phyloP scores from a whole-genome alignment of 2,113 vertebrate genomes.

The Ascaphus truei region DNA sequence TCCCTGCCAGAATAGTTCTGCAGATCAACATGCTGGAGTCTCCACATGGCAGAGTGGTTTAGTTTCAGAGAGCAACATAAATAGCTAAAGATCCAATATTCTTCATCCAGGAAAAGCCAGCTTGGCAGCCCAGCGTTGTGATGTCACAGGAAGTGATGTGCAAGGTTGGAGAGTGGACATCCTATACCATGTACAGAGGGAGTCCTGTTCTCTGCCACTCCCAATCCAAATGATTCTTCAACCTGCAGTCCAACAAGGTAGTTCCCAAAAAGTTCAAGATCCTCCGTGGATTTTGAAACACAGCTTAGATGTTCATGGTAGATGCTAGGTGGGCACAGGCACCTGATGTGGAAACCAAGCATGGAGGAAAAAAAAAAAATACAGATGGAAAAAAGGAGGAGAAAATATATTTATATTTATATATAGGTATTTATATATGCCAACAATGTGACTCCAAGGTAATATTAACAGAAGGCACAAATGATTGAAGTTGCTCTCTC shows the following conservation, averaged over 20 bases:
- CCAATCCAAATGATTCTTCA: too few relatives aligned
- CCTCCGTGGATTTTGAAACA: background rate
- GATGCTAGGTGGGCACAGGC: background rate
- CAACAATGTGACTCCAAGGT: slow-evolving; percentile 13
- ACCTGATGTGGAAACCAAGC: background rate
- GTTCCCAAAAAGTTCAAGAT: slow-evolving; percentile 11
- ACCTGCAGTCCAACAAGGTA: background rate
- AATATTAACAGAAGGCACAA: slow-evolving; percentile 29
- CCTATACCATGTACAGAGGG: background rate
- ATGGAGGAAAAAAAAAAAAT: background rate
- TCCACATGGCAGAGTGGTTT: too few relatives aligned
- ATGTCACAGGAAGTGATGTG: background rate
- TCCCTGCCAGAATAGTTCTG: too few relatives aligned
- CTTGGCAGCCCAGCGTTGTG: background rate
- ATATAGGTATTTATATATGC: slow-evolving; percentile 7
- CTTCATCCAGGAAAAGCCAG: too few relatives aligned
- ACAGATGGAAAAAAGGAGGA: slow-evolving; percentile 4
- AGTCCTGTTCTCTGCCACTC: background rate
- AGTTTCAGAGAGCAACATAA: too few relatives aligned
- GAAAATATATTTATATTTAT: slow-evolving; percentile 23
- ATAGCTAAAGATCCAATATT: too few relatives aligned
- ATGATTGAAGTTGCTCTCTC: background rate
- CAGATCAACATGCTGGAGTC: too few relatives aligned
- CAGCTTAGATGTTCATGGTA: background rate
- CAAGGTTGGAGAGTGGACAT: background rate